Conservation (phyloP, 2,888 invertebrate genomes). For the Argynnis bischoffii region DNA sequence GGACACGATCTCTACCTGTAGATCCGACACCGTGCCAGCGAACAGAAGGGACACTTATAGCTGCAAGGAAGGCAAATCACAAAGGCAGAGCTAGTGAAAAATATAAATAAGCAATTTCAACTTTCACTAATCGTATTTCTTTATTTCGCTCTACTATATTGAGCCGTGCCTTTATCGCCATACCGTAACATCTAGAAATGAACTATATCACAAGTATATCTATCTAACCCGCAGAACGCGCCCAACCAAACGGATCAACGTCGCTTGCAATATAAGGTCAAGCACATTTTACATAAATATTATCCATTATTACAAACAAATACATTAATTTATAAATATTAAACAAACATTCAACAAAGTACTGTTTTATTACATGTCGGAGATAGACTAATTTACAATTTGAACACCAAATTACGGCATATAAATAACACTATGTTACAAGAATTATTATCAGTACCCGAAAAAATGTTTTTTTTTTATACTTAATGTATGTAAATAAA, state of each 20-base stretch:
- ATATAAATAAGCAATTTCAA: background rate
- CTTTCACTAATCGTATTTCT: no score
- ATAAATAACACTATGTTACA: background rate
- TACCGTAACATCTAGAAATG: background rate
- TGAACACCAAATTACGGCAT: background rate
- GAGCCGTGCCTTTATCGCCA: background rate
- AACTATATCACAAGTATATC: conserved; percentile 5
- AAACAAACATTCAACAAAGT: background rate
- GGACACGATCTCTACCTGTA: background rate
- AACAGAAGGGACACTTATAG: background rate
- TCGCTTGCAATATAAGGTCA: background rate
- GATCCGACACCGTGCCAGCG: conserved; percentile 3
- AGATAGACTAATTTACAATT: background rate
- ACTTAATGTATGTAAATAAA: no score
- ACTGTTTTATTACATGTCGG: background rate
- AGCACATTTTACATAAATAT: background rate
- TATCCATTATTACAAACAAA: background rate
- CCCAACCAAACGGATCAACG: conserved; percentile 3
- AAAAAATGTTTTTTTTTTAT: no score
- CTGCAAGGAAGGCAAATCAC: background rate
- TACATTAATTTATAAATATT: background rate
- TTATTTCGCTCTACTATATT: background rate
- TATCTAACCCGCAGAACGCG: background rate
- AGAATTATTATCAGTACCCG: no score
- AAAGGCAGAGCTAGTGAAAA: no score